A percentile compares a stretch with the other conserved stretches of the same genome.
phyloP scores from a whole-genome alignment of 2,797 vertebrate species.

The Phylloscopus collybita region DNA sequence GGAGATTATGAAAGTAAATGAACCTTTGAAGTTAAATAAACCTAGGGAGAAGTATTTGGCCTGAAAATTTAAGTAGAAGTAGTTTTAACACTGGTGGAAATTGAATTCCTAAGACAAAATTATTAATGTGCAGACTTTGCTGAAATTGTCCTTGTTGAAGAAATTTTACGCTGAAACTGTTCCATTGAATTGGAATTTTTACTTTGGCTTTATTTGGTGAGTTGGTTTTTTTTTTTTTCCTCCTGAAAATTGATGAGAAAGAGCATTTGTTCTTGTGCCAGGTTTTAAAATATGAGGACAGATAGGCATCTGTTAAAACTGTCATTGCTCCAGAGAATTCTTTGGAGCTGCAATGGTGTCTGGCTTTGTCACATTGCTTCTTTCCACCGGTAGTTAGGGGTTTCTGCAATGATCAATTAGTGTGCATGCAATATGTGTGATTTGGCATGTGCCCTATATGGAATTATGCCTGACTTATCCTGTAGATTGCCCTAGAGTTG shows the following conservation, averaged over 20 bases:
- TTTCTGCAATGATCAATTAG: conserved; percentile 24
- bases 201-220: neutral
- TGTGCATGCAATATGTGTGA: conserved; percentile 3
- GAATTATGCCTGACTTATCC: neutral
- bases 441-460: neutral
- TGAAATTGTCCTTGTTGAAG: neutral
- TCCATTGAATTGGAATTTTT: neutral
- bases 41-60: neutral
- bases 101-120: neutral
- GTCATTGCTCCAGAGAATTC: conserved; percentile 20
- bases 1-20: neutral
- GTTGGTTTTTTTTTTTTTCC: neutral
- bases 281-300: neutral
- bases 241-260: neutral
- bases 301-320: conserved; percentile 30
- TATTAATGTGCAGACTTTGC: neutral
- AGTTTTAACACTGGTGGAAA: neutral
- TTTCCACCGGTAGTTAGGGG: neutral
- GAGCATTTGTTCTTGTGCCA: neutral
- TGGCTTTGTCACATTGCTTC: neutral
- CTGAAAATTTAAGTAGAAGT: neutral
- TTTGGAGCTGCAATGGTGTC: neutral
- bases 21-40: neutral
- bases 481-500: neutral
- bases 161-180: neutral